Evolutionary conservation across 2,888 invertebrate genomes (phyloP).

Genomic region (Apamea crenata): DNA sequence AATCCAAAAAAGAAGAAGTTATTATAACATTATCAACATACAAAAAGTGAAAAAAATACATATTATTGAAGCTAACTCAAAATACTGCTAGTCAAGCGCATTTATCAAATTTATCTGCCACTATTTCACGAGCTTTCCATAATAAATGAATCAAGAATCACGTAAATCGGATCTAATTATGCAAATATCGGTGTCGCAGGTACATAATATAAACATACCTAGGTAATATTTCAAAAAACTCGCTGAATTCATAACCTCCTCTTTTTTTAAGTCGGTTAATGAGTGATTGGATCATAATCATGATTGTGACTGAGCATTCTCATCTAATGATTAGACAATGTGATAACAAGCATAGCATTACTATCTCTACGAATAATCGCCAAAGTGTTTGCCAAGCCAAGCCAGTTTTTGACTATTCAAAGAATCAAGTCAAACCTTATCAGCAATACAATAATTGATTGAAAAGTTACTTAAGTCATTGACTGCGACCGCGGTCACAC

Average conservation of each 20-base stretch:
- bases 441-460: background rate
- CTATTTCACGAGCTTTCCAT: too few relatives aligned
- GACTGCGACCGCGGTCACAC: too few relatives aligned
- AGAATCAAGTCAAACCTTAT: background rate
- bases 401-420: background rate
- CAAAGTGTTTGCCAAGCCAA: background rate
- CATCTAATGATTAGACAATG: background rate
- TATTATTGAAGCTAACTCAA: too few relatives aligned
- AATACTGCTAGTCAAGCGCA: too few relatives aligned
- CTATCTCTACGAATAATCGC: background rate
- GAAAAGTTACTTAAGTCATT: background rate
- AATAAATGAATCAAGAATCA: too few relatives aligned
- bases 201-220: background rate
- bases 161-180: too few relatives aligned
- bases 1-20: too few relatives aligned
- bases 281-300: background rate
- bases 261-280: too few relatives aligned
- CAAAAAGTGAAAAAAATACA: background rate
- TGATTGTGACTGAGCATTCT: background rate
- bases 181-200: too few relatives aligned
- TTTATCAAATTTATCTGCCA: too few relatives aligned
- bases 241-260: background rate
- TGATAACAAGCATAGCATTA: background rate
- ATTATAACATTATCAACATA: too few relatives aligned
- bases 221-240: background rate